Evolutionary conservation across 2,113 vertebrate species (phyloP), one percentile per base, ranked within the genome.

Genomic region (Tetrao urogallus): DNA sequence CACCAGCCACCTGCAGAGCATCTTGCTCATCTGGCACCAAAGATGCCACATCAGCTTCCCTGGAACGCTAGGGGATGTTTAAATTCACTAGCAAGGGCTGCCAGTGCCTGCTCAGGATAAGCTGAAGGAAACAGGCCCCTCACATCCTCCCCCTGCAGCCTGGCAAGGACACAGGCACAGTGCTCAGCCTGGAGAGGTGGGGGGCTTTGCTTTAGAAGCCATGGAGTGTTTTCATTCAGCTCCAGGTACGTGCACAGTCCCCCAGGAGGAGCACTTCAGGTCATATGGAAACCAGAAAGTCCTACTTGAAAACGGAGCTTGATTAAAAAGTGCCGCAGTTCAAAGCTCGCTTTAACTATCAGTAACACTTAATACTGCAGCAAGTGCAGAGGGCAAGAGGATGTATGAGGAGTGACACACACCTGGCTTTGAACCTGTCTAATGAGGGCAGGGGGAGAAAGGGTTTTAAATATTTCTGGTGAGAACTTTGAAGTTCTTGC

Each of bases 271-370:
- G 74, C 93, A 94, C 92, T 95, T 97, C 90, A 89, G 76, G 88
- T 92, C 94, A 45, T 60, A 93, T 57, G 86, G 95, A 95, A 95
- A 93, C 83, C 61, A 93, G 80, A 90, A 95, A 93, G 93, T 79
- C 89, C 82, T 88, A 94, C 93, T 96, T 95, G 94, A 96, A 92
- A 96, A 90, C 34, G 58, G 86, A 90, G 93, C 96, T 95, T 96
- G 89, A 97, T 96, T 96, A 90, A 63, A 77, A 89, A 91, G 91
- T 94, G 88, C 88, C 58, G 89, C 86, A 95, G 88, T 95, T 94
- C 91, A 94, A 93, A 95, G 91, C 94, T 69, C 54, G 76, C 81
- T 75, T 81, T 72, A 95, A 81, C 2, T 50, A 87, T 89, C 0
- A 0, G 88, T 80, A 86, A 95, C 92, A 93, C 89, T 96, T 95